Conservation (phyloP, 2,888 invertebrate species). For the Limnephilus lunatus region DNA sequence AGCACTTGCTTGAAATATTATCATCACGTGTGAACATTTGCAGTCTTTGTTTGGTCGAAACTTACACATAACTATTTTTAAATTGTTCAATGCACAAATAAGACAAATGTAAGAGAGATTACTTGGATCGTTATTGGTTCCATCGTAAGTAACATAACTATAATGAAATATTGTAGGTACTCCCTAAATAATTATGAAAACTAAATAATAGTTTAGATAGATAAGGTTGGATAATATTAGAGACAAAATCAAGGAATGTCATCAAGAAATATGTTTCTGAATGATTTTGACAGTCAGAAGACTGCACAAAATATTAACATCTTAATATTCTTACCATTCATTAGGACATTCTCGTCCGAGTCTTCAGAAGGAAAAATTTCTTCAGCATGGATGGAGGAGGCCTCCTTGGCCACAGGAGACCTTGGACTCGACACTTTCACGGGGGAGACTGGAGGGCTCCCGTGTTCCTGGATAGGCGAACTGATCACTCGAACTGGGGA, state of each 20-base stretch:
- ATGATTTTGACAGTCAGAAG: not conserved
- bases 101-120: not conserved
- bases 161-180: not conserved
- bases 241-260: not conserved
- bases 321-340: constrained; percentile 30
- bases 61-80: not conserved
- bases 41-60: too few species aligned
- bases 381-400: not conserved
- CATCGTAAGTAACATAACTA: not conserved
- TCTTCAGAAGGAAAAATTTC: not conserved
- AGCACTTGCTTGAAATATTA: not conserved
- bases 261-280: too few species aligned
- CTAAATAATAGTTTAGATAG: not conserved
- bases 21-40: too few species aligned
- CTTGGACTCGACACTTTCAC: not conserved
- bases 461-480: not conserved
- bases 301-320: not conserved
- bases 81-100: not conserved
- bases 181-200: not conserved
- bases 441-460: constrained; percentile 23
- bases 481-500: constrained; percentile 10
- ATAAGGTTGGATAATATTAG: not conserved
- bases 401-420: constrained; percentile 11
- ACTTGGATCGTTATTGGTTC: not conserved
- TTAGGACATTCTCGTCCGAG: not conserved